Evolutionary conservation across 2,797 vertebrate genomes (phyloP), one percentile per base, ranked within the genome.

Genomic region (Schizothorax lantsangensis): DNA sequence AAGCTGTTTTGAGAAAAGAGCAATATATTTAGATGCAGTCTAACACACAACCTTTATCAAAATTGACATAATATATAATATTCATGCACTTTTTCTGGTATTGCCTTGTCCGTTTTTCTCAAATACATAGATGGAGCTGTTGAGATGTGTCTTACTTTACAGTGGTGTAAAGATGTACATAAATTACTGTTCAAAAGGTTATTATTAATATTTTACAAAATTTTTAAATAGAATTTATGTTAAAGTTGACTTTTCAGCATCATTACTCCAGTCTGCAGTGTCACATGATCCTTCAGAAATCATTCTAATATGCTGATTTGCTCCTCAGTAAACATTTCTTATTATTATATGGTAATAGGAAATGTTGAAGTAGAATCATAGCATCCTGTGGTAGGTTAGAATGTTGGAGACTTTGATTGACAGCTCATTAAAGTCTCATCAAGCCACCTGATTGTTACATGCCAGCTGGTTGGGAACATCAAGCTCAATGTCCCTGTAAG

Each of bases 401-500:
- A 8, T 94, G 92, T 94, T 90, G 92, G 91, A 92, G 90, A 90
- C 89, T 91, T 91, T 90, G 90, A 91, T 90, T 92, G 91, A 90
- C 92, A 94, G 93, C 92, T 94, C 91, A 93, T 94, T 94, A 93
- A 93, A 93, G 90, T 86, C 14, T 77, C 90, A 94, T 94, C 92
- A 93, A 92, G 94, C 86, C 86, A 89, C 71, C 85, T 72, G 87
- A 59, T 84, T 43, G 43, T 62, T 57, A 14, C 71, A 54, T 14
- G 38, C 1, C 78, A 45, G 15, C 54, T 43, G 54, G 26, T 14
- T 62, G 14, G 0, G 38, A 30, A 79, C 78, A 62, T 62, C 23
- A 43, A 79, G 12, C 52, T 57, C 52, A 57, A 12, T 57, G 52
- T 59, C 12, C 33, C 36, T 54, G 30, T 38, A 54, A 77, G 5